A percentile compares a stretch with the other conserved stretches of the same genome.
Conservation (phyloP, 1,140 invertebrate species). For the Polyergus mexicanus region DNA sequence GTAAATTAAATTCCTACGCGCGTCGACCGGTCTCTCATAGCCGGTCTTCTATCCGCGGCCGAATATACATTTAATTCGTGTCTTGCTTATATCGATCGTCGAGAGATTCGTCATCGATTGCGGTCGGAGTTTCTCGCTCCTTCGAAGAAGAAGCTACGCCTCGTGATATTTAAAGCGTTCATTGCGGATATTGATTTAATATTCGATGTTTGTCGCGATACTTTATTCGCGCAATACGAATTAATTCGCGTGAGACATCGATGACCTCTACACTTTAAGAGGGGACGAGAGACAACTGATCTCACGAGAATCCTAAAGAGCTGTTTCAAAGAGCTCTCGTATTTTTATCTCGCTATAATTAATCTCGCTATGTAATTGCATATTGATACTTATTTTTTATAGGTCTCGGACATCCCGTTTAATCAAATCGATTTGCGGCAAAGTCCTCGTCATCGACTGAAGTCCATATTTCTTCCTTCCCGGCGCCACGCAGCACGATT, state of each 20-base stretch:
- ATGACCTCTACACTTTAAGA: background rate
- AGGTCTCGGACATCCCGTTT: background rate
- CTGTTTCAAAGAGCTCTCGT: background rate
- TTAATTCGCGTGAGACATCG: background rate
- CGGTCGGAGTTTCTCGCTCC: conserved; percentile 18
- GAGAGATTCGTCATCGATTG: conserved; percentile 13
- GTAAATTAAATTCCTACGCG: conserved; percentile 54
- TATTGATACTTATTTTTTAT: conserved; percentile 3
- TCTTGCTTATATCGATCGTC: conserved; percentile 35
- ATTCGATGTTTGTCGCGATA: conserved; percentile 8
- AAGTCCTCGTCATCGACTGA: conserved; percentile 28
- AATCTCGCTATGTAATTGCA: background rate
- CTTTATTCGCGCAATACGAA: background rate
- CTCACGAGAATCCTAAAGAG: background rate
- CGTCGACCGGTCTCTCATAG: background rate
- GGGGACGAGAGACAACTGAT: background rate
- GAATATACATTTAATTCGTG: conserved; percentile 47
- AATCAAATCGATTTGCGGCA: background rate
- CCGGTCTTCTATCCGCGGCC: conserved; percentile 14
- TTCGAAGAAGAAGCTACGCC: conserved; percentile 3
- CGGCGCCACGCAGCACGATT: background rate
- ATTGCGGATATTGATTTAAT: conserved; percentile 23
- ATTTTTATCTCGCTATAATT: background rate
- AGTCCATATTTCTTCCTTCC: conserved; percentile 48
- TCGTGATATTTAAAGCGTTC: conserved; percentile 11